Evolutionary conservation across 2,888 invertebrate genomes (phyloP), one percentile per base, ranked within the genome.

Genomic region (Oxytorus armatus): DNA sequence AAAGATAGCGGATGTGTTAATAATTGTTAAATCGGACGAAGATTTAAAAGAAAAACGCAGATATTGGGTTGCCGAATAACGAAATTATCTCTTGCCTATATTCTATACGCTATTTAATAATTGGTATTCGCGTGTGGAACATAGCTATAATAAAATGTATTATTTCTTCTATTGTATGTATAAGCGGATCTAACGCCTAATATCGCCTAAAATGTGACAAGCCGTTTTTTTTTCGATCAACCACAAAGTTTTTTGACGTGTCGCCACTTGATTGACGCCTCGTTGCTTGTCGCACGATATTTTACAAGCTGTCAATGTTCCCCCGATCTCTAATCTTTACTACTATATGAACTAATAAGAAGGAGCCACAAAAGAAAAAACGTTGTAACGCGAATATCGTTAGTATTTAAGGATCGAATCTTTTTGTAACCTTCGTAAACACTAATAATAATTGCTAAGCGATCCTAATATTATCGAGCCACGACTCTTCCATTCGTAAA

Each of bases 1-100:
- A 88, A 88, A 87, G 87, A 85, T 89, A 89, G 89, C 74, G 81
- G 84, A 87, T 86, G 83, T 85, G 85, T 87, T 88, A 84, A 80
- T 69, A 79, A 83, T 86, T 88, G 86, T 89, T 89, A 86, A 85
- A 84, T 82, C 84, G 55, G 77, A 47, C 33, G 79, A 77, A 42
- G 73, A 55, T 33, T 29, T 25, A 51, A 51, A 33, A 23, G 29
- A 61, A 16, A 16, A 51, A 47, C 53, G 8, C 36, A 70, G 49
- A 51, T 66, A 18, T 49, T 66, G 8, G 16, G 25, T 68, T 68
- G 39, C 23, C 23, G 10, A 57, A 33, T 57, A 36, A 29, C 11
- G 47, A 47, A 70, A 59, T 47, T 55, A n/a, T 39, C 44, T 59
- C 36, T 36, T 21, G 44, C 44, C 23, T 39, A 53, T 4, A 23